A percentile compares a stretch with the other conserved stretches of the same genome.
phyloP scores from a whole-genome alignment of 2,888 invertebrate genomes.

The Atethmia centrago region DNA sequence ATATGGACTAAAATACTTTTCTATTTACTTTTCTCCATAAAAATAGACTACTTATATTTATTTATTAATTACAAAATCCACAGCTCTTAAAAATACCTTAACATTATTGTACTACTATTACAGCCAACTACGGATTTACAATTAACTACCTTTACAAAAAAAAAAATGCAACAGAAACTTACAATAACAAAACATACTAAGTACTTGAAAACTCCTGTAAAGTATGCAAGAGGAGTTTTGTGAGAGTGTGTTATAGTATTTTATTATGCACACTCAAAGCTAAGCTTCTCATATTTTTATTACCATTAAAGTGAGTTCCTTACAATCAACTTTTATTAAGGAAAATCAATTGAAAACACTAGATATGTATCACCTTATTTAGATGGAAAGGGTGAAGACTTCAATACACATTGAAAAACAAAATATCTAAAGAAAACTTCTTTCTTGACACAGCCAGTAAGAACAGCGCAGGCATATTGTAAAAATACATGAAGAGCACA shows the following conservation, averaged over 20 bases:
- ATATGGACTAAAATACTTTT: background rate
- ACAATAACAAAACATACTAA: too few species aligned
- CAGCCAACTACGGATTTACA: too few species aligned
- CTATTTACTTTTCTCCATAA: background rate
- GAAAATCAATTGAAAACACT: background rate
- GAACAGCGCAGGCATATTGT: slow-evolving; percentile 5
- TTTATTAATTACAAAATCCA: too few species aligned
- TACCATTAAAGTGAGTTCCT: background rate
- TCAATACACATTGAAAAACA: slow-evolving; percentile 26
- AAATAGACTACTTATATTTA: too few species aligned
- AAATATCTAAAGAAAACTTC: slow-evolving; percentile 9
- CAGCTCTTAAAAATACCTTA: too few species aligned
- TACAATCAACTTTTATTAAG: background rate
- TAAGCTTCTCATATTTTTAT: background rate
- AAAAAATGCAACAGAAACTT: too few species aligned
- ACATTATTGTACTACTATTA: too few species aligned
- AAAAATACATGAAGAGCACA: slow-evolving; percentile 29
- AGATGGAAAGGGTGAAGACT: background rate
- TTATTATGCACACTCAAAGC: too few species aligned
- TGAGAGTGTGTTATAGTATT: too few species aligned
- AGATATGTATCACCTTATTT: background rate
- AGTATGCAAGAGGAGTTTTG: too few species aligned
- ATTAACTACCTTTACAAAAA: too few species aligned
- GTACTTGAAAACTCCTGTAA: too few species aligned
- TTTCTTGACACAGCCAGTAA: slow-evolving; percentile 9